These are phyloP conservation scores for Eupithecia tripunctaria DNA, from an alignment of 2,888 invertebrate genomes.

Conservation along the genomic window DNA sequence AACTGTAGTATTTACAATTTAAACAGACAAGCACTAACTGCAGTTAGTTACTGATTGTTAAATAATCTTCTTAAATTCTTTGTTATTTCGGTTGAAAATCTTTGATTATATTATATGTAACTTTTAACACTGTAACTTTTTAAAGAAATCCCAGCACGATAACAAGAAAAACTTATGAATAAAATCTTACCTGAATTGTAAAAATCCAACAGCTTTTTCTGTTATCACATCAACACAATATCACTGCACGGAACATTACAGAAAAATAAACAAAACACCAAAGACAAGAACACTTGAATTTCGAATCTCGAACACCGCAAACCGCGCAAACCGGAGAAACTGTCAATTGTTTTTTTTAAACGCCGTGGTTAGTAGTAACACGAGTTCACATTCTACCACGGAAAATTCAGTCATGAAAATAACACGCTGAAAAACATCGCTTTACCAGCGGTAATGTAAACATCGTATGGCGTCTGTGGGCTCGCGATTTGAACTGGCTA, in stretches of 20 bases:
- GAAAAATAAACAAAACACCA: conserved; percentile 25
- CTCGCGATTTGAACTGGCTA: conserved; percentile 81
- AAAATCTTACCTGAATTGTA: conserved; percentile 36
- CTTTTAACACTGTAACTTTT: not conserved
- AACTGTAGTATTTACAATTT: not conserved
- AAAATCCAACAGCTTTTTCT: conserved; percentile 21
- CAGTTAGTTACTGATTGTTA: not conserved
- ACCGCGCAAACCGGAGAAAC: conserved; percentile 27
- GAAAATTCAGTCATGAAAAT: conserved; percentile 68
- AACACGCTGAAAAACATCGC: conserved; percentile 67
- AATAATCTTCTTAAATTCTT: not conserved
- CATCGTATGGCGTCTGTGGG: conserved; percentile 68
- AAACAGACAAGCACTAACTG: not conserved
- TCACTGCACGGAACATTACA: conserved; percentile 27
- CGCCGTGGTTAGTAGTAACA: conserved; percentile 36
- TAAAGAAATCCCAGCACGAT: not conserved
- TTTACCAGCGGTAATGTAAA: conserved; percentile 59
- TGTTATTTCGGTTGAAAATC: not conserved
- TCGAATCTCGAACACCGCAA: conserved; percentile 31
- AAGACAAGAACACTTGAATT: conserved; percentile 26
- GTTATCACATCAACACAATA: conserved; percentile 23
- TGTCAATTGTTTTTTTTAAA: conserved; percentile 33
- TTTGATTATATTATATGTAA: not conserved
- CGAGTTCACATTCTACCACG: conserved; percentile 38
- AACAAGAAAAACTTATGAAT: not conserved